Evolutionary conservation across 2,888 invertebrate genomes (phyloP), one percentile per base, ranked within the genome.

Genomic region (Yponomeuta cagnagella): DNA sequence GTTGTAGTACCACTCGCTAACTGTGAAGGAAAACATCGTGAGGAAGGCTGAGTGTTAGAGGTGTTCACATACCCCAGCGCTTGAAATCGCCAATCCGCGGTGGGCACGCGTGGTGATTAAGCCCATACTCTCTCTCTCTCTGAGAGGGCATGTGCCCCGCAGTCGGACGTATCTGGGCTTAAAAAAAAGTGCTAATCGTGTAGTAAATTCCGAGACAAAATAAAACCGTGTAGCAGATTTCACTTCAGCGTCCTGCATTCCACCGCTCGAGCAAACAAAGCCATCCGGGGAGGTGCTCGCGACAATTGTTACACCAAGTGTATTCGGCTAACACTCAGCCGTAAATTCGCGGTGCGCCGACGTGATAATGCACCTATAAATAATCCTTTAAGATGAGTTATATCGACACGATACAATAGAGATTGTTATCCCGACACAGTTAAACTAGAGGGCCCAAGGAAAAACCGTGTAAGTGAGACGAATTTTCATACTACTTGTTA

Each of bases 361-460:
- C 52, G 52, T 58, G 52, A 58, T 58, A 58, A 58, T 58, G 15
- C 52, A 58, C 52, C 52, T 58, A 58, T 58, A 58, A 58, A 58
- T 58, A 58, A 58, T 58, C 52, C 52, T 58, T 58, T 58, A 58
- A 58, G 52, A 58, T 58, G 52, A 58, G 52, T 58, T 58, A 58
- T 58, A 58, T 67, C 37, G 48, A 67, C 67, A 43, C 12, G 37
- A n/a, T 67, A 67, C 67, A 67, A 67, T 67, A 67, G 67, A 15
- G 67, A 67, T 67, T 33, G 37, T 37, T 67, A 67, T 67, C 67
- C n/a, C 67, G 43, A 37, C 33, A 31, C 65, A 12, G 65, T 12
- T 12, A 33, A 31, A 5, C 12, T 30, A 10, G 65, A 30, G 31
- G 33, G 52, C 48, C 52, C 15, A 68, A n/a, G 10, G 48, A 48